Evolutionary conservation across 2,888 invertebrate genomes (phyloP).

Genomic region (Drosophila demipolita): DNA sequence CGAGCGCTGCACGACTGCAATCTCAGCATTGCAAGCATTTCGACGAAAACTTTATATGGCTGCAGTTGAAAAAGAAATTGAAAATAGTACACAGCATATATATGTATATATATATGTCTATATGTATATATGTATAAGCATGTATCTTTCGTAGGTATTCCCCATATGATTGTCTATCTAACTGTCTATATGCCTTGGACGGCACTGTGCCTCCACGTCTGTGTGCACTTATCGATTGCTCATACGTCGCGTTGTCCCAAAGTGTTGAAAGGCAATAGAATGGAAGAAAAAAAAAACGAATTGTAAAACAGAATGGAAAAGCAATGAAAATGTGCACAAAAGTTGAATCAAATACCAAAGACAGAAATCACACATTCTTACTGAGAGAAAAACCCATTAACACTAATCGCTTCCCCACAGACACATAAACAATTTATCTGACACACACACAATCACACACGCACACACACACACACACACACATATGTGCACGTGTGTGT

Average conservation of each 20-base stretch:
- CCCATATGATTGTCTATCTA: slow-evolving; percentile 70
- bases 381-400: slow-evolving; percentile 75
- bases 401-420: slow-evolving; percentile 83
- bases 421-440: slow-evolving; percentile 83
- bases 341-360: slow-evolving; percentile 72
- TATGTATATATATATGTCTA: not conserved
- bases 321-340: slow-evolving; percentile 68
- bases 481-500: slow-evolving; percentile 43
- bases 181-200: slow-evolving; percentile 56
- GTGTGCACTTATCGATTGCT: slow-evolving; percentile 76
- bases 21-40: slow-evolving; percentile 74
- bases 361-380: slow-evolving; percentile 74
- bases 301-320: slow-evolving; percentile 44
- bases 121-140: slow-evolving; percentile 22
- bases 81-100: slow-evolving; percentile 49
- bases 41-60: slow-evolving; percentile 67
- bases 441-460: slow-evolving; percentile 52
- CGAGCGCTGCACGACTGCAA: slow-evolving; percentile 68
- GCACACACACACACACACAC: slow-evolving; percentile 38
- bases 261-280: slow-evolving; percentile 57
- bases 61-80: slow-evolving; percentile 73
- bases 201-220: slow-evolving; percentile 43
- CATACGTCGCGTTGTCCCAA: slow-evolving; percentile 66
- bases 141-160: slow-evolving; percentile 54
- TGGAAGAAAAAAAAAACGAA: slow-evolving; percentile 4